Base-by-base conservation (phyloP, 1,140 invertebrate species). In the Papilio dardanus region DNA sequence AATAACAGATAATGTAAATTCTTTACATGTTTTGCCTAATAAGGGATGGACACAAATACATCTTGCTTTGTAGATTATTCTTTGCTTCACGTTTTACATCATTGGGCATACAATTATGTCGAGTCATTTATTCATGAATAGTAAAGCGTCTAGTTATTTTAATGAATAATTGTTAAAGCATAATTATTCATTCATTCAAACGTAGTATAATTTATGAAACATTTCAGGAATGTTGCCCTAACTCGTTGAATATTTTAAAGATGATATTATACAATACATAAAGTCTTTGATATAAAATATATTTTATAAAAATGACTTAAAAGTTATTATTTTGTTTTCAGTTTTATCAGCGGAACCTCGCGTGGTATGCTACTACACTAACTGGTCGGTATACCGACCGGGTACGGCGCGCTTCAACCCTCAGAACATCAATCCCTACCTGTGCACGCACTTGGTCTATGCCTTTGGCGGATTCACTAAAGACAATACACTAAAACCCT, bases 381-480 rank as follows among this genome's bases (percentile, higher is more conserved):
- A 98, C 91, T 98, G 97, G 97, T 98, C 97, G 76, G 97, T 98
- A 3, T 98, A 98, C 87, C 94, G 97, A 76, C 96, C 97, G 3
- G 97, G 97, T 35, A 96, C 96, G 2, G 97, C 97, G 1, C 97
- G 98, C 91, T 99, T 98, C 90, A 97, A 96, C 78, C 98, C 98
- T 0, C 97, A 98, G 93, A 98, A 99, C 89, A 99, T 99, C 84
- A 99, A 99, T 94, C 98, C 98, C 24, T 98, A 98, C 89, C 94
- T 99, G 31, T 99, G 98, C 92, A 99, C 98, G 12, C 98, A 99
- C 95, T 94, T 99, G 71, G 96, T 99, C 66, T 99, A 99, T 89
- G 98, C 98, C 4, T 99, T 99, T 90, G 98, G 97, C 69, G 98
- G 97, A 30, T 96, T 99, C 85, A 98, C 97, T 73, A 98, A 97